These are phyloP conservation scores for Helleia helle DNA, from an alignment of 2,888 invertebrate genomes.

Conservation along the genomic window DNA sequence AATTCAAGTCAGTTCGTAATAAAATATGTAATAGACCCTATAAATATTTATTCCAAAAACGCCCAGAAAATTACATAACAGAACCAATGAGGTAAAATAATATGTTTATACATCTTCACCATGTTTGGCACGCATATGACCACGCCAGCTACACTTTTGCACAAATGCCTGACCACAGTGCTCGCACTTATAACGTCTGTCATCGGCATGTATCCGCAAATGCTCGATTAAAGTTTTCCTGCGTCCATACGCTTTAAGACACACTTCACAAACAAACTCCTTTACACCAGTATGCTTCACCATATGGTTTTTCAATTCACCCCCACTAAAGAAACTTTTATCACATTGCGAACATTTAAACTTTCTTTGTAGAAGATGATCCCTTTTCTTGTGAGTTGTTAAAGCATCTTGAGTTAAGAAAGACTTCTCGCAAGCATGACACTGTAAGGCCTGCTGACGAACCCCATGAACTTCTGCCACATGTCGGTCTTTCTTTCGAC, in stretches of 20 bases:
- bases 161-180: conserved; percentile 28
- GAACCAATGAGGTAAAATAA: too few relatives aligned
- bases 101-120: conserved; percentile 27
- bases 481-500: conserved; percentile 29
- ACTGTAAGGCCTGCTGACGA: conserved; percentile 23
- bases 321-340: conserved; percentile 28
- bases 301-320: conserved; percentile 39
- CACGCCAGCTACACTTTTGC: conserved; percentile 29
- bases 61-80: too few relatives aligned
- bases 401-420: conserved; percentile 14
- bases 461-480: conserved; percentile 31
- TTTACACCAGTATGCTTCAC: conserved; percentile 34
- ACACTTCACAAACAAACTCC: conserved; percentile 39
- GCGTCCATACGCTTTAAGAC: conserved; percentile 36
- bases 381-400: conserved; percentile 18
- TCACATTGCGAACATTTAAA: conserved; percentile 23
- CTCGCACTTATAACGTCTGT: conserved; percentile 27
- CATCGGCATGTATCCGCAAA: conserved; percentile 31
- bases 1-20: too few relatives aligned
- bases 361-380: conserved; percentile 22
- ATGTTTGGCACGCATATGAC: conserved; percentile 34
- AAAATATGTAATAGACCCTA: too few relatives aligned
- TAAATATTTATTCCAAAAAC: too few relatives aligned
- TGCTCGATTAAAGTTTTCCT: conserved; percentile 31
- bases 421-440: conserved; percentile 23